These are phyloP conservation scores for Nipponacmea schrenckii DNA, from an alignment of 2,888 invertebrate species.

Conservation along the genomic window DNA sequence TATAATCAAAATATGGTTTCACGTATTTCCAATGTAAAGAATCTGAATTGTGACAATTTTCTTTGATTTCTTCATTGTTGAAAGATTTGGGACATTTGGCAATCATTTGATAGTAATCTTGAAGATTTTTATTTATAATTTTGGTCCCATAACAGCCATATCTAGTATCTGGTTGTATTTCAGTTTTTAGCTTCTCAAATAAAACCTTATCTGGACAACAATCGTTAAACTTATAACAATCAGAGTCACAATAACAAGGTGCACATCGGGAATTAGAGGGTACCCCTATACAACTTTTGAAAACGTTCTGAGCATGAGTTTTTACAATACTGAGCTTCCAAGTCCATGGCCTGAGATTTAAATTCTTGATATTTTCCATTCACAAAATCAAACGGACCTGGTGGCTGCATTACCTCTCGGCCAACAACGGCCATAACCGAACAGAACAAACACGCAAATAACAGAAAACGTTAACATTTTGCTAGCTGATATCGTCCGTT, in stretches of 20 bases:
- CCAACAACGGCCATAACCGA: too few relatives aligned
- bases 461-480: too few relatives aligned
- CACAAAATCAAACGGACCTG: conserved; percentile 1
- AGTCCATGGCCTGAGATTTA: background rate
- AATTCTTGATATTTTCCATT: conserved; percentile 9
- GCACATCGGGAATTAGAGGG: background rate
- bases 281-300: background rate
- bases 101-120: background rate
- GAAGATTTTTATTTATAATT: background rate
- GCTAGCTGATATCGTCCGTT: too few relatives aligned
- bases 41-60: background rate
- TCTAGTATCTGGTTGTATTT: background rate
- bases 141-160: background rate
- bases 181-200: background rate
- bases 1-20: background rate
- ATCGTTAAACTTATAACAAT: conserved; percentile 11
- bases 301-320: background rate
- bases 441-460: too few relatives aligned
- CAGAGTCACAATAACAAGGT: conserved; percentile 13
- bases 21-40: conserved; percentile 15
- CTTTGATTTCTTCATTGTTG: conserved; percentile 3
- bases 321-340: conserved; percentile 10
- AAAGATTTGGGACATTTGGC: background rate
- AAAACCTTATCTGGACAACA: conserved; percentile 15
- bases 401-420: background rate